phyloP scores from a whole-genome alignment of 2,113 vertebrate genomes.

The Heterotilapia buettikoferi region DNA sequence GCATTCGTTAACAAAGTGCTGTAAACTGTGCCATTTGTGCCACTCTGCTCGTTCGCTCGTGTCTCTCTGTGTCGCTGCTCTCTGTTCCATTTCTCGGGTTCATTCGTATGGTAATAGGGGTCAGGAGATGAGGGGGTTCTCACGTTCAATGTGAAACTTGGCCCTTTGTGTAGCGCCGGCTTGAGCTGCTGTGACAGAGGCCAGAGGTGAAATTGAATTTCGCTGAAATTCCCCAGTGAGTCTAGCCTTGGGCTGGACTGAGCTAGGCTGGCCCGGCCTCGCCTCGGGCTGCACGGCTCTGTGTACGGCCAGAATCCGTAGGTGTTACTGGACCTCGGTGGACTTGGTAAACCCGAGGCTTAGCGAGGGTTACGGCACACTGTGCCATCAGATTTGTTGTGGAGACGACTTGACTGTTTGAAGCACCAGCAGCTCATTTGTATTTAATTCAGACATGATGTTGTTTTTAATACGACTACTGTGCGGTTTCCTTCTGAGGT shows the following conservation, averaged over 20 bases:
- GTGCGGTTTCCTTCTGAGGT: background rate
- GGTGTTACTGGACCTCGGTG: background rate
- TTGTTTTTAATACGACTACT: background rate
- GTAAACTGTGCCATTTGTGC: background rate
- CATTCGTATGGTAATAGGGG: conserved; percentile 92
- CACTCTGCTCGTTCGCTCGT: background rate
- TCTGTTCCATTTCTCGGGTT: conserved; percentile 68
- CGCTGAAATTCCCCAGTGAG: conserved; percentile 74
- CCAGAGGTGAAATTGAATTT: conserved; percentile 81
- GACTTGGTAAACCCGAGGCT: background rate
- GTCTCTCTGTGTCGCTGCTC: conserved; percentile 23
- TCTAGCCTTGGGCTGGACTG: conserved; percentile 52
- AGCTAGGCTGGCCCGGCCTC: background rate
- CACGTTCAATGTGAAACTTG: conserved; percentile 85
- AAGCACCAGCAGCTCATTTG: background rate
- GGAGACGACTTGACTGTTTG: background rate
- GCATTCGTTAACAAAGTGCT: background rate
- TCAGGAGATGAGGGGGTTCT: conserved; percentile 93
- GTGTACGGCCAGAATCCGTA: background rate
- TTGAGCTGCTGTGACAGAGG: conserved; percentile 75
- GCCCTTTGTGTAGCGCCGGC: conserved; percentile 80
- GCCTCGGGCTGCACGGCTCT: background rate
- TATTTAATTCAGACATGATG: background rate
- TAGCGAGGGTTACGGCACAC: background rate
- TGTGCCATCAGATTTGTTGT: background rate